Percentiles rank a stretch among this genome's conserved stretches.
These are phyloP conservation scores for Pseudoips prasinana DNA, from an alignment of 2,888 invertebrate genomes.

Conservation along the genomic window DNA sequence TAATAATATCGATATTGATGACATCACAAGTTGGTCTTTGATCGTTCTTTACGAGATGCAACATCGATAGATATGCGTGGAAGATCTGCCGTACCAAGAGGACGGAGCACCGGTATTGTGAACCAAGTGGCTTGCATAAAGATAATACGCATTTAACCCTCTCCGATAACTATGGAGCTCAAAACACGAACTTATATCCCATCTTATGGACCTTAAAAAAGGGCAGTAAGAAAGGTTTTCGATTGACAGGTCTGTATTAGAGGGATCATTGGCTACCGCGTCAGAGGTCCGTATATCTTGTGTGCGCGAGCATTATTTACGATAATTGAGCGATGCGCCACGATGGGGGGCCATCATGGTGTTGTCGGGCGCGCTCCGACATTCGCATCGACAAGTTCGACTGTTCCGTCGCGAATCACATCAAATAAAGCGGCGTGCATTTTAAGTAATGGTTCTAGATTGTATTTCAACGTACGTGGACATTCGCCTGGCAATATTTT, in stretches of 20 bases:
- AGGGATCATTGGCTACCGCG: constrained; percentile 73
- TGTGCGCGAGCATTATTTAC: constrained; percentile 82
- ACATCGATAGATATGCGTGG: constrained; percentile 71
- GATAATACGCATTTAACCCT: constrained; percentile 77
- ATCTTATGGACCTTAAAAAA: constrained; percentile 45
- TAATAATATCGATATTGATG: constrained; percentile 38
- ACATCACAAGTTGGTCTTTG: constrained; percentile 47
- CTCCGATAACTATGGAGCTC: constrained; percentile 56
- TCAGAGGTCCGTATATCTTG: constrained; percentile 76
- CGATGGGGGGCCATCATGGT: constrained; percentile 81
- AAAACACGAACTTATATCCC: constrained; percentile 40
- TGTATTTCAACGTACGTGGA: constrained; percentile 79
- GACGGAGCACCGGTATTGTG: constrained; percentile 73
- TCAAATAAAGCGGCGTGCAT: constrained; percentile 80
- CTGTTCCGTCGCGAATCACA: constrained; percentile 80
- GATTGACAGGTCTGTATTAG: constrained; percentile 39
- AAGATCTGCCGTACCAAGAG: constrained; percentile 68
- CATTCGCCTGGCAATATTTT: constrained; percentile 74
- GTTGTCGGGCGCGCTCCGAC: constrained; percentile 78
- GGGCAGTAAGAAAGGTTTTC: constrained; percentile 48
- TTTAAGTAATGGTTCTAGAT: constrained; percentile 81
- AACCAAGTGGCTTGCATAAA: constrained; percentile 80
- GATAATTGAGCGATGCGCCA: constrained; percentile 82
- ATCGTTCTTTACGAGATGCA: constrained; percentile 65
- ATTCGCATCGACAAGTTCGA: constrained; percentile 80